Evolutionary conservation across 2,888 invertebrate species (phyloP).

Genomic region (Ophonus ardosiacus): DNA sequence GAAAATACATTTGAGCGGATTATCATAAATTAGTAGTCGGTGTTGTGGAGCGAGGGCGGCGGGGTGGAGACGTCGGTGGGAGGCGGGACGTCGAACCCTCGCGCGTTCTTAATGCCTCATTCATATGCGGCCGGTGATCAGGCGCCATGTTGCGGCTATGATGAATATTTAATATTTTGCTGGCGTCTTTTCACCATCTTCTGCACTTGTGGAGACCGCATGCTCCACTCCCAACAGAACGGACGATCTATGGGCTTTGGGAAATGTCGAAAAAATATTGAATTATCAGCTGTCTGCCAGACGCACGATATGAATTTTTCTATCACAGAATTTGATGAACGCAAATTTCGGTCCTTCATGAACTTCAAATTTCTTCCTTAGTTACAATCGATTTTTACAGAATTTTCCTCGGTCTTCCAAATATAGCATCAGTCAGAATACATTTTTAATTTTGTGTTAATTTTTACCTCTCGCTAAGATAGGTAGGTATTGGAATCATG

Average conservation of each 20-base stretch:
- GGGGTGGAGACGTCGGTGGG: background rate
- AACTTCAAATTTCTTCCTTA: background rate
- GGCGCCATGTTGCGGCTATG: slow-evolving; percentile 70
- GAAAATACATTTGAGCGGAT: slow-evolving; percentile 72
- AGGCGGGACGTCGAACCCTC: slow-evolving; percentile 65
- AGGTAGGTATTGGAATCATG: too few species aligned
- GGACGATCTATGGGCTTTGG: slow-evolving; percentile 9
- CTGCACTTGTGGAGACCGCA: slow-evolving; percentile 36
- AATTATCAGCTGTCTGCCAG: slow-evolving; percentile 18
- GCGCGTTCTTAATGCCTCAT: slow-evolving; percentile 71
- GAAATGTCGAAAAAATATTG: slow-evolving; percentile 36
- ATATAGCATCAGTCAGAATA: background rate
- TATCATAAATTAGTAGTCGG: slow-evolving; percentile 72
- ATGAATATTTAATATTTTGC: slow-evolving; percentile 73
- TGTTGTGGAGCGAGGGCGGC: slow-evolving; percentile 60
- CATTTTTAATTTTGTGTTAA: too few species aligned
- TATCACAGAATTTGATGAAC: slow-evolving; percentile 1
- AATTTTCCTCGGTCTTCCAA: background rate
- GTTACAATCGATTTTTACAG: background rate
- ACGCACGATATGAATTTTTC: slow-evolving; percentile 5
- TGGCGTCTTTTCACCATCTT: slow-evolving; percentile 61
- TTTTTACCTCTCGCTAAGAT: too few species aligned
- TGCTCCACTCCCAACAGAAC: background rate
- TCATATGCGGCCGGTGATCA: slow-evolving; percentile 72
- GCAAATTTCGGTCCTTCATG: background rate